Conservation (phyloP, 2,797 vertebrate genomes). For the Periparus ater region DNA sequence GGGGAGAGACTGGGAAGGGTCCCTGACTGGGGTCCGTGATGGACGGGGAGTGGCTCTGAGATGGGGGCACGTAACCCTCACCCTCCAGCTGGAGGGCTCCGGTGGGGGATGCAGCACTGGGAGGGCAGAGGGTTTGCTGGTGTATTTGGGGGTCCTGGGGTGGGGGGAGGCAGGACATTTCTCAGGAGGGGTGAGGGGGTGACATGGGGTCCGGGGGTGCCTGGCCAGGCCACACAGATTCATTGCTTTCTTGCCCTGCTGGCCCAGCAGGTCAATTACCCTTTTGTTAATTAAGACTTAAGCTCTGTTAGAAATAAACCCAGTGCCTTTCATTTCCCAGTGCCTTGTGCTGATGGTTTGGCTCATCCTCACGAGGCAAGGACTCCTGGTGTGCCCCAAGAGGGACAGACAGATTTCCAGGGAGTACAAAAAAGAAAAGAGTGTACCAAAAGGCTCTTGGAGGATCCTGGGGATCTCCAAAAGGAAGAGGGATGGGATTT, state of each 20-base stretch:
- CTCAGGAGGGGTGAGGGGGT: not conserved
- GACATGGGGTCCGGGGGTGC: not conserved
- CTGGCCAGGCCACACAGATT: not conserved
- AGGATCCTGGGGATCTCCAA: not conserved
- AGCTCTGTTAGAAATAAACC: not conserved
- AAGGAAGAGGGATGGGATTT: not conserved
- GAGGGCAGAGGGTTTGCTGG: not conserved
- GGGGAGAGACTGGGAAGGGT: not conserved
- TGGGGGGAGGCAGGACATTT: too few species aligned
- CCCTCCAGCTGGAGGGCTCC: too few species aligned
- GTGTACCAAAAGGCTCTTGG: not conserved
- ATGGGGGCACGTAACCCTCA: too few species aligned
- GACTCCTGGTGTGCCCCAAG: not conserved
- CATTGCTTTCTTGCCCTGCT: not conserved
- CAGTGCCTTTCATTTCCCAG: constrained; percentile 23
- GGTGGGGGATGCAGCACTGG: too few species aligned
- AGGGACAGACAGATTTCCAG: not conserved
- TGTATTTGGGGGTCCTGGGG: not conserved
- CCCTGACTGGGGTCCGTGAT: too few species aligned
- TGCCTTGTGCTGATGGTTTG: fast-evolving
- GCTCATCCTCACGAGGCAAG: not conserved
- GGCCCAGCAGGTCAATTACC: not conserved
- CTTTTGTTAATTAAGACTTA: not conserved
- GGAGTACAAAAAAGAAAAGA: too few species aligned
- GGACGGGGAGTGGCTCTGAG: not conserved